Percentiles rank a stretch among this genome's conserved stretches.
phyloP scores from a whole-genome alignment of 1,140 invertebrate species.

The Trichonephila inaurata region DNA sequence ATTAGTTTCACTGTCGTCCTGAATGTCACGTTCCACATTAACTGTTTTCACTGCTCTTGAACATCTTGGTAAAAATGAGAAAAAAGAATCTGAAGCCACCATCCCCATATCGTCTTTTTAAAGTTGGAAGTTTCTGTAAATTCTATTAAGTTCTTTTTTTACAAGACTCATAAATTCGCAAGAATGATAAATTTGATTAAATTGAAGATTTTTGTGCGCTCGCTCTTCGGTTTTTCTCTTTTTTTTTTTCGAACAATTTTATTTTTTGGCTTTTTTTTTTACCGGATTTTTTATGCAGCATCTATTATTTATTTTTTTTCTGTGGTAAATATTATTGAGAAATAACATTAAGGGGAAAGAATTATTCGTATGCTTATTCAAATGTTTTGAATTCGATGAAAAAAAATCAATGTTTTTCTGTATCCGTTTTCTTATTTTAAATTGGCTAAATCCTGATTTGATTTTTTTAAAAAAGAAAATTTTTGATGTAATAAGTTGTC shows the following conservation, averaged over 20 bases:
- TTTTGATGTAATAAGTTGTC: too few species aligned
- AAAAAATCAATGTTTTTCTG: too few species aligned
- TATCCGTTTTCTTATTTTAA: too few species aligned
- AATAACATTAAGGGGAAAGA: too few species aligned
- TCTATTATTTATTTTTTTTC: too few species aligned
- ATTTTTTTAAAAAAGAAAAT: too few species aligned
- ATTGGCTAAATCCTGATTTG: too few species aligned
- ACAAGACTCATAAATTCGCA: not conserved
- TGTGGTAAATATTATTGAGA: too few species aligned
- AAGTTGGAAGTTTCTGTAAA: not conserved
- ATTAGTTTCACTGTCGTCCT: not conserved
- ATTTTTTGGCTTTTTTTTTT: not conserved
- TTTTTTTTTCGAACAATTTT: not conserved
- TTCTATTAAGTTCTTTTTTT: not conserved
- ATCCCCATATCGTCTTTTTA: not conserved
- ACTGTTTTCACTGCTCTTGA: not conserved
- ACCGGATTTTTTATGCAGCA: too few species aligned
- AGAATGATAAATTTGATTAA: not conserved
- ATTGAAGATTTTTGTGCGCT: not conserved
- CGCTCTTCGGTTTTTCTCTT: too few species aligned
- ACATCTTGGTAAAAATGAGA: not conserved
- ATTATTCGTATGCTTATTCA: too few species aligned
- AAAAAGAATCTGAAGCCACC: not conserved
- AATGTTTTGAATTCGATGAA: too few species aligned
- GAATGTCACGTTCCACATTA: constrained; percentile 18